Conservation (phyloP, 2,888 invertebrate species). For the Lasioglossum vierecki region DNA sequence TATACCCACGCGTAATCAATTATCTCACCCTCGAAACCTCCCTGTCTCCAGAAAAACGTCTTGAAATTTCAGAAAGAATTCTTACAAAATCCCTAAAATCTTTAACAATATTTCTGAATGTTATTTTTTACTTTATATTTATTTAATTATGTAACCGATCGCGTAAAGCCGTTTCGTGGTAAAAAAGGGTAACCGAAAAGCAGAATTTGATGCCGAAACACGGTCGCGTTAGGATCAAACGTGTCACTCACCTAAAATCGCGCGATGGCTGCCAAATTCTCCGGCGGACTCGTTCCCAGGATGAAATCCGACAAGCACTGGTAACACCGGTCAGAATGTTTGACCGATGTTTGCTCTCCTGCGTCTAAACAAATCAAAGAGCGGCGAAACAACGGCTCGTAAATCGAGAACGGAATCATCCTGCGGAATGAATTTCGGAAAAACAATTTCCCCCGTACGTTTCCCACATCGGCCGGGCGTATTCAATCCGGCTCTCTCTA, state of each 20-base stretch:
- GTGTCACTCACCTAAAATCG: neutral
- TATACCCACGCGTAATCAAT: conserved; percentile 12
- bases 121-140: neutral
- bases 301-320: neutral
- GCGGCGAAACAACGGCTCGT: neutral
- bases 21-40: neutral
- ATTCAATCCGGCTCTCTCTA: conserved; percentile 35
- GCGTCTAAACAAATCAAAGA: conserved; percentile 18
- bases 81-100: too few species aligned
- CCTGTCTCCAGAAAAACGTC: neutral
- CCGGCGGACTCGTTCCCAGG: neutral
- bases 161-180: neutral
- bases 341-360: neutral
- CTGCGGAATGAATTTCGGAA: conserved; percentile 26
- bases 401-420: conserved; percentile 16
- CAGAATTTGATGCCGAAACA: neutral
- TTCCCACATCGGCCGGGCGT: conserved; percentile 16
- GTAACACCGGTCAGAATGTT: neutral
- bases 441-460: conserved; percentile 37
- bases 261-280: neutral
- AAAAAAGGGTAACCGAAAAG: neutral
- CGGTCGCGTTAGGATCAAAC: neutral
- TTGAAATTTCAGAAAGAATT: neutral
- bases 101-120: neutral
- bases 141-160: neutral